Conservation (phyloP, 2,888 invertebrate species). For the Conchocele bisecta region DNA sequence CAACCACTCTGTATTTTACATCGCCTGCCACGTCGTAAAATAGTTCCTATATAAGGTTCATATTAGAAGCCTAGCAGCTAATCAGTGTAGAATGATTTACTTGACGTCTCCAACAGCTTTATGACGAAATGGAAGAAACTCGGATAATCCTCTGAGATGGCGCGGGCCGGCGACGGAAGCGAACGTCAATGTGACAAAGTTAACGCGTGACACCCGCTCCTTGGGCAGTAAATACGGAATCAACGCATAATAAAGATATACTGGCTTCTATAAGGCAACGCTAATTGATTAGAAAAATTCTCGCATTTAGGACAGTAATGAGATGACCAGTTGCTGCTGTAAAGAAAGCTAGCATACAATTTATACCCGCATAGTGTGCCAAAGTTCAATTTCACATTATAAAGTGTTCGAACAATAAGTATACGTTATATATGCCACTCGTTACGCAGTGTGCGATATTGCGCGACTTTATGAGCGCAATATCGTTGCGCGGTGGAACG, state of each 20-base stretch:
- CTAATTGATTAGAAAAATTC: no score
- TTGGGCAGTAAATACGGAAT: constrained; percentile 15
- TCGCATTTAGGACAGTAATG: neutral
- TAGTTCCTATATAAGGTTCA: constrained; percentile 10
- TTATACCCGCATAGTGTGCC: no score
- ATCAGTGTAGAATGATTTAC: constrained; percentile 49
- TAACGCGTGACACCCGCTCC: constrained; percentile 2
- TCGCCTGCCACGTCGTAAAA: constrained; percentile 3
- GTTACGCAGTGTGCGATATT: no score
- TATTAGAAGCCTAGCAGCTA: constrained; percentile 42
- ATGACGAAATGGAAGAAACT: constrained; percentile 53
- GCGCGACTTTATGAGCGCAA: no score
- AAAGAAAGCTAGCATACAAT: no score
- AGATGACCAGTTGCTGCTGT: no score
- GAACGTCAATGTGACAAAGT: constrained; percentile 32
- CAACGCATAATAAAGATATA: constrained; percentile 13
- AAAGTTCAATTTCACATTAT: no score
- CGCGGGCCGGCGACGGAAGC: constrained; percentile 42
- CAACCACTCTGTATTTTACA: no score
- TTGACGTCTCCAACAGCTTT: constrained; percentile 48
- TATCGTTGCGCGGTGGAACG: no score
- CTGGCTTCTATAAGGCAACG: no score
- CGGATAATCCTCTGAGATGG: constrained; percentile 43
- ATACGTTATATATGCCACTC: no score
- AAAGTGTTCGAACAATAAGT: no score